Evolutionary conservation across 2,113 vertebrate genomes (phyloP), one percentile per base, ranked within the genome.

Genomic region (Peromyscus californicus): DNA sequence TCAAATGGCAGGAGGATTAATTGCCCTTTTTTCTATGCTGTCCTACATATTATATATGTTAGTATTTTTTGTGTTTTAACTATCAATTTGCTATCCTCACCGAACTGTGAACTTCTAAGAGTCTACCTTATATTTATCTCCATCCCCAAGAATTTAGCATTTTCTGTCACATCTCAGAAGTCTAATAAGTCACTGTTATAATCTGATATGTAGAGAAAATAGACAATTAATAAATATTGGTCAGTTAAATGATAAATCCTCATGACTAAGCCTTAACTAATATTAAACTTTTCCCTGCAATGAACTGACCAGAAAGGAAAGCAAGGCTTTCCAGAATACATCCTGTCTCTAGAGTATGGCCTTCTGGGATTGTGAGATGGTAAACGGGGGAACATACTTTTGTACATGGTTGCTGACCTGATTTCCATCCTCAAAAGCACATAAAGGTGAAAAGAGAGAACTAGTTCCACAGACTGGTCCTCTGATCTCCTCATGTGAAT

Each of bases 181-280:
- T 29, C 61, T 10, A 31, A 7, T 80, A 84, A 74, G 54, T 93
- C 19, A 16, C 26, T 94, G 45, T 48, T 88, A 2, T 78, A 51
- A 78, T 88, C 33, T 42, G 42, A 33, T 74, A 48, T 48, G n/a
- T 87, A 36, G 42, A 89, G 11, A 21, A 75, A 54, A 22, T 95
- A 97, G 72, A 19, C 45, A 75, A 11, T 86, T 59, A 82, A 87
- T 90, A 94, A 86, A 65, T 95, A 78, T 13, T 91, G 39, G 36
- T 89, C 39, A 5, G 67, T n/a, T 89, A 63, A 85, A 65, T 89
- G 63, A 88, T 63, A 91, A 94, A 85, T 85, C 59, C 93, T 75
- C 5, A 22, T 88, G 17, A 59, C 33, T 92, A 92, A 92, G 26
- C 63, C 29, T 36, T 90, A n/a, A 57, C 21, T 70, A 94, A 29